Conservation (phyloP, 2,113 vertebrate species). For the Notarius lentiginosus region DNA sequence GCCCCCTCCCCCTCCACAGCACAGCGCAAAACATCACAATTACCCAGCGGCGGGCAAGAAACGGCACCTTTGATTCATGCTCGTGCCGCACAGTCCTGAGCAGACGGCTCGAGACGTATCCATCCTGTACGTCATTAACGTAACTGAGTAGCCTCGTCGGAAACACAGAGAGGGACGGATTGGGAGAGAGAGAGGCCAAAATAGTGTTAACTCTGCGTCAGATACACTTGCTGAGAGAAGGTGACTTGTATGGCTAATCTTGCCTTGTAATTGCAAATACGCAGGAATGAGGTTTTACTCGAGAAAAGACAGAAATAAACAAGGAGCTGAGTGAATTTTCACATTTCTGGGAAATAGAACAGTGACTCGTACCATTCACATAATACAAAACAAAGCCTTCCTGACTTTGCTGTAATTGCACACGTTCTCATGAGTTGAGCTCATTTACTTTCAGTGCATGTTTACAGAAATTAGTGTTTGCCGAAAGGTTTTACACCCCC, state of each 20-base stretch:
- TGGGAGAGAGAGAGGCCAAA: constrained; percentile 34
- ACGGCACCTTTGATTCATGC: constrained; percentile 52
- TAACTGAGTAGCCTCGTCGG: constrained; percentile 30
- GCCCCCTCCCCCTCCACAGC: constrained; percentile 69
- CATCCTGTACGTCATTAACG: constrained; percentile 45
- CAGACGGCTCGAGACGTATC: constrained; percentile 31
- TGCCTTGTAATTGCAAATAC: constrained; percentile 40
- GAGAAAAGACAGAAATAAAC: neutral
- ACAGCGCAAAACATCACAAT: constrained; percentile 56
- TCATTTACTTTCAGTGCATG: constrained; percentile 12
- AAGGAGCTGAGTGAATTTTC: neutral
- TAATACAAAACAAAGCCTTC: constrained; percentile 1
- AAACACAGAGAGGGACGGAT: constrained; percentile 36
- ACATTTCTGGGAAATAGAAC: constrained; percentile 13
- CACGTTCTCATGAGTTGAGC: neutral
- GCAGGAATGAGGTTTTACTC: neutral
- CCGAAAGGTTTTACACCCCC: constrained; percentile 8
- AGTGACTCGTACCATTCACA: neutral
- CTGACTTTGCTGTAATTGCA: neutral
- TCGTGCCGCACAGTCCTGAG: constrained; percentile 30
- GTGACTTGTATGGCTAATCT: constrained; percentile 27
- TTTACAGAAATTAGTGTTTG: neutral
- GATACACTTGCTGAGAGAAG: constrained; percentile 11
- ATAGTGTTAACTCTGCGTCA: constrained; percentile 36
- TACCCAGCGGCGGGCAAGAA: constrained; percentile 52